Evolutionary conservation across 2,888 invertebrate species (phyloP).

Genomic region (Drosophila vallismaia): DNA sequence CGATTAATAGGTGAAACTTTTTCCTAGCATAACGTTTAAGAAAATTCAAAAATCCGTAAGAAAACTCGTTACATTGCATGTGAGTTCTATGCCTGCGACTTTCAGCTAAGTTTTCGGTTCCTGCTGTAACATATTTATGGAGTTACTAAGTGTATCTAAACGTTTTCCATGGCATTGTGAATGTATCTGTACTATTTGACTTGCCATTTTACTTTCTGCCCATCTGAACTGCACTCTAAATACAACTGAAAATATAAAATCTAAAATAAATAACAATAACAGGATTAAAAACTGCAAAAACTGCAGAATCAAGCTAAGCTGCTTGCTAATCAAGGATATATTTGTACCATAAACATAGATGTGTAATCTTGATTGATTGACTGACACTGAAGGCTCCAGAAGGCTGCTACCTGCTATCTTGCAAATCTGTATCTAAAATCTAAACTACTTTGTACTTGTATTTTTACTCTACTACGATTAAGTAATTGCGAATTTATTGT

Average conservation of each 20-base stretch:
- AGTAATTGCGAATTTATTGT: slow-evolving; percentile 77
- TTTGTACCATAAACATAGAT: slow-evolving; percentile 31
- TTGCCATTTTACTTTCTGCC: slow-evolving; percentile 82
- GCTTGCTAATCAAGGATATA: slow-evolving; percentile 30
- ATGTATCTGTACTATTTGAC: slow-evolving; percentile 61
- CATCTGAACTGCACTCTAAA: slow-evolving; percentile 79
- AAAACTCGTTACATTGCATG: slow-evolving; percentile 18
- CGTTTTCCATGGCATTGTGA: slow-evolving; percentile 35
- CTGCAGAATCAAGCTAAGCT: slow-evolving; percentile 30
- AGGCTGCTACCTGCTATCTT: slow-evolving; percentile 51
- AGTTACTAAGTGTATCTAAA: slow-evolving; percentile 36
- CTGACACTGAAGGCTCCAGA: slow-evolving; percentile 82
- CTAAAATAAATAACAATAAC: slow-evolving; percentile 6
- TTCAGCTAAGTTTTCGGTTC: slow-evolving; percentile 8
- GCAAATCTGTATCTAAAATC: slow-evolving; percentile 36
- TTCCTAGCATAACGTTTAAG: slow-evolving; percentile 3
- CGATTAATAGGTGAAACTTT: slow-evolving; percentile 29
- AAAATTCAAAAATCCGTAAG: neutral
- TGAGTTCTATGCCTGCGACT: slow-evolving; percentile 22
- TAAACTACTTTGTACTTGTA: slow-evolving; percentile 46
- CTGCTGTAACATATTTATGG: slow-evolving; percentile 23
- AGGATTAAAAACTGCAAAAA: slow-evolving; percentile 10
- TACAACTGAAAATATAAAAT: slow-evolving; percentile 45
- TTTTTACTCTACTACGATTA: slow-evolving; percentile 59
- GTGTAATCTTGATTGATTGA: slow-evolving; percentile 80